A percentile compares a stretch with the other conserved stretches of the same genome.
Conservation (phyloP, 2,888 invertebrate genomes). For the Oxycera nigricornis region DNA sequence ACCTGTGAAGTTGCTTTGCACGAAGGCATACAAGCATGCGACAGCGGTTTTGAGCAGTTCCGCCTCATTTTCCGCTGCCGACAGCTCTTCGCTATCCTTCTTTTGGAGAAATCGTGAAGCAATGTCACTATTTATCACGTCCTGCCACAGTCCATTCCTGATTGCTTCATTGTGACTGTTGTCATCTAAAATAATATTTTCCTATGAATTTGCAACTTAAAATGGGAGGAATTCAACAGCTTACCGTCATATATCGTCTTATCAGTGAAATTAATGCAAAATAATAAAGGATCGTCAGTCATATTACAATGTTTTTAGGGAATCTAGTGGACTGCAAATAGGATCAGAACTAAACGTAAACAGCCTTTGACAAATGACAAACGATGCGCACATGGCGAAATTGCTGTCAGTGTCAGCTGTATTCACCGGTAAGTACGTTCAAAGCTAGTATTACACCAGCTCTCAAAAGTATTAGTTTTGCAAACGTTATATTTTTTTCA, state of each 20-base stretch:
- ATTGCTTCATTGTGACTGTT: not conserved
- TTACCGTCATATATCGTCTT: not conserved
- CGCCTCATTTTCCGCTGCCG: not conserved
- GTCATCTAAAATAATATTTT: not conserved
- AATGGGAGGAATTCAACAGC: not conserved
- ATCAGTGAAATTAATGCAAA: slow-evolving; percentile 9
- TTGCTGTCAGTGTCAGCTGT: not conserved
- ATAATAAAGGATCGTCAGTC: not conserved
- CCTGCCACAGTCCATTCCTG: not conserved
- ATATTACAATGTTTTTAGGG: not conserved
- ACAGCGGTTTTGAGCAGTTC: slow-evolving; percentile 64
- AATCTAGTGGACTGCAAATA: not conserved
- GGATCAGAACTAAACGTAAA: not conserved
- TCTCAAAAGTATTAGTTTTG: too few relatives aligned
- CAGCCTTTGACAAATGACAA: slow-evolving; percentile 4
- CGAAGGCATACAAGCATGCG: slow-evolving; percentile 73
- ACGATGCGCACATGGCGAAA: slow-evolving; percentile 12
- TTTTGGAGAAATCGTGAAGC: not conserved
- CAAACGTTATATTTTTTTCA: too few relatives aligned
- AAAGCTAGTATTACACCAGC: too few relatives aligned
- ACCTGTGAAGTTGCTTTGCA: slow-evolving; percentile 84
- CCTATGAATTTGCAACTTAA: too few relatives aligned
- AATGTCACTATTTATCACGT: slow-evolving; percentile 30
- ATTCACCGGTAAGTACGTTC: not conserved
- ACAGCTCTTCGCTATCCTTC: not conserved